Percentiles rank a stretch among this genome's conserved stretches.
Conservation (phyloP, 2,888 invertebrate genomes). For the Keiferia lycopersicella region DNA sequence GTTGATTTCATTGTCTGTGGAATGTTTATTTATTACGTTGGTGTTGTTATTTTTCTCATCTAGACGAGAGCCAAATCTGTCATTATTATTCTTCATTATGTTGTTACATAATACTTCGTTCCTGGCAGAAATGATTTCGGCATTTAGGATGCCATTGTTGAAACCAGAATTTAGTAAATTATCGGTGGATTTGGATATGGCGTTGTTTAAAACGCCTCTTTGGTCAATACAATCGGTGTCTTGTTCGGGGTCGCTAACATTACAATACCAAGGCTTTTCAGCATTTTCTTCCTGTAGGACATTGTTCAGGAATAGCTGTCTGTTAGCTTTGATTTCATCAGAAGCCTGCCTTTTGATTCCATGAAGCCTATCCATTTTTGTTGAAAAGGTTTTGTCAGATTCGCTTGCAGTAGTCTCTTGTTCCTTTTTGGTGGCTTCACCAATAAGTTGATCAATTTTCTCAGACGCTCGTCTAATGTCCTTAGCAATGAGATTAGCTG, state of each 20-base stretch:
- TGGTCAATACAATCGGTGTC: conserved; percentile 67
- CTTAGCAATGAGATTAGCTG: conserved; percentile 78
- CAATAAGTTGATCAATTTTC: conserved; percentile 79
- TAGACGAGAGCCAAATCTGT: conserved; percentile 53
- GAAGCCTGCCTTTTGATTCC: conserved; percentile 78
- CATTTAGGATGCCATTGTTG: conserved; percentile 56
- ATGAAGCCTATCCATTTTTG: conserved; percentile 80
- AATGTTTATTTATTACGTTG: conserved; percentile 51
- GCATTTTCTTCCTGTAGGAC: conserved; percentile 67
- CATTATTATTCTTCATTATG: conserved; percentile 57
- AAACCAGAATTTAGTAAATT: conserved; percentile 59
- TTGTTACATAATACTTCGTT: conserved; percentile 72
- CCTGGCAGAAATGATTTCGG: conserved; percentile 67
- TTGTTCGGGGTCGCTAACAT: conserved; percentile 77
- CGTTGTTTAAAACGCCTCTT: conserved; percentile 54
- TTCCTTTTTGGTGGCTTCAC: conserved; percentile 65
- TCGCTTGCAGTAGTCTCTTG: conserved; percentile 59
- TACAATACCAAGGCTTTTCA: conserved; percentile 78
- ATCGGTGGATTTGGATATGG: conserved; percentile 67
- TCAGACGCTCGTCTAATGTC: conserved; percentile 80
- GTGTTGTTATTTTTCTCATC: conserved; percentile 67
- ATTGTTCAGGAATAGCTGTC: conserved; percentile 69
- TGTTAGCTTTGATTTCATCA: conserved; percentile 74
- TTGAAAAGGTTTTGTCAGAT: conserved; percentile 75
- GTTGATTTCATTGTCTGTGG: conserved; percentile 73